phyloP scores from a whole-genome alignment of 2,113 vertebrate genomes.

The Callocephalon fimbriatum region DNA sequence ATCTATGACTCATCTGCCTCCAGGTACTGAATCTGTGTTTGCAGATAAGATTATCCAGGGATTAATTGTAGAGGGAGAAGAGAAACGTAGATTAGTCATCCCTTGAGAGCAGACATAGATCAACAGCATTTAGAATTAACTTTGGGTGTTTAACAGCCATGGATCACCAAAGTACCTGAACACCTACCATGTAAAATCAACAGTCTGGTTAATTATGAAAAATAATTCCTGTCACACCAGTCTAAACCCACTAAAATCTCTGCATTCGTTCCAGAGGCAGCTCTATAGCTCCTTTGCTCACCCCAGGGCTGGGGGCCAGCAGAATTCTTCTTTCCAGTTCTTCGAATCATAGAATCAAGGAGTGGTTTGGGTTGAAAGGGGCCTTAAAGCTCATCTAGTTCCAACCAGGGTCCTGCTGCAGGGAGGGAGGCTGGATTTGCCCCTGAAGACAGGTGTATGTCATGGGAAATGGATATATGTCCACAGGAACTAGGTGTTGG shows the following conservation, averaged over 20 bases:
- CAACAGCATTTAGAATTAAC: slow-evolving; percentile 56
- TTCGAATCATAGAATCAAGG: neutral
- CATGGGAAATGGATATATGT: neutral
- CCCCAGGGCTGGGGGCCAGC: neutral
- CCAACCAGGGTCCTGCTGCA: neutral
- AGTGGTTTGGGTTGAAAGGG: neutral
- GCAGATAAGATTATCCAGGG: slow-evolving; percentile 62
- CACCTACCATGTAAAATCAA: slow-evolving; percentile 63
- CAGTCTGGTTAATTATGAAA: slow-evolving; percentile 45
- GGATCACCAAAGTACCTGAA: slow-evolving; percentile 56
- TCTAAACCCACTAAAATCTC: slow-evolving; percentile 2
- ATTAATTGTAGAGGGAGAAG: slow-evolving; percentile 68
- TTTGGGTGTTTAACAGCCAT: slow-evolving; percentile 51
- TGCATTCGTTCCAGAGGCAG: neutral
- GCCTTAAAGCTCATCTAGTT: neutral
- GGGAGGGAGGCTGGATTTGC: neutral
- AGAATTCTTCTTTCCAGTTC: neutral
- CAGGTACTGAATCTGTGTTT: slow-evolving; percentile 24
- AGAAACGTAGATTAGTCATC: slow-evolving; percentile 55
- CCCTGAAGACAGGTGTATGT: rapidly evolving
- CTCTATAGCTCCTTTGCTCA: rapidly evolving
- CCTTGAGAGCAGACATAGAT: slow-evolving; percentile 60
- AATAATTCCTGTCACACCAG: slow-evolving; percentile 46
- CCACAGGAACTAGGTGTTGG: neutral
- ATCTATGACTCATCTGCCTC: slow-evolving; percentile 41